These are phyloP conservation scores for Eptatretus atami DNA, from an alignment of 2,797 vertebrate species.

Conservation along the genomic window DNA sequence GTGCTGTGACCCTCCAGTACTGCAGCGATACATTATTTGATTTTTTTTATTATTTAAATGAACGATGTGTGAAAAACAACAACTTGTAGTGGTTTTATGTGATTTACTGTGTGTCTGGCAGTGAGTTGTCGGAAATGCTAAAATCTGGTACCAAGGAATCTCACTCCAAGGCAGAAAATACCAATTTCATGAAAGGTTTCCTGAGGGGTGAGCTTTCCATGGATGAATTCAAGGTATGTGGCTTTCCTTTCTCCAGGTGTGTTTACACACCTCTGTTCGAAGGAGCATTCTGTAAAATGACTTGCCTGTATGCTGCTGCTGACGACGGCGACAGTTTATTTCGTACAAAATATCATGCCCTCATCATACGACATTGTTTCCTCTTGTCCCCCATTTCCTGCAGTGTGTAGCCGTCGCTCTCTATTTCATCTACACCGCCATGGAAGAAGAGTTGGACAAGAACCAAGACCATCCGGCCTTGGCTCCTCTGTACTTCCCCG, in stretches of 20 bases:
- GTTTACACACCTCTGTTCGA: neutral
- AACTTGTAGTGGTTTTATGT: too few relatives aligned
- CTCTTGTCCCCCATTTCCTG: neutral
- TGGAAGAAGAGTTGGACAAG: conserved; percentile 69
- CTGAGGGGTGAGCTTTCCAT: conserved; percentile 47
- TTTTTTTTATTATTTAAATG: too few relatives aligned
- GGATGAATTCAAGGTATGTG: conserved; percentile 61
- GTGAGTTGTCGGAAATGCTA: conserved; percentile 64
- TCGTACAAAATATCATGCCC: too few relatives aligned
- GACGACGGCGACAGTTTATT: too few relatives aligned
- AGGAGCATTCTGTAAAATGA: too few relatives aligned
- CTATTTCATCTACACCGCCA: conserved; percentile 56
- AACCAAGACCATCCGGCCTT: conserved; percentile 49
- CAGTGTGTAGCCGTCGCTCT: conserved; percentile 55
- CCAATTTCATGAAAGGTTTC: conserved; percentile 78
- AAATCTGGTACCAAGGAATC: conserved; percentile 68
- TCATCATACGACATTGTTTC: too few relatives aligned
- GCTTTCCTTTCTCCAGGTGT: neutral
- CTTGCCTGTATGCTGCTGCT: too few relatives aligned
- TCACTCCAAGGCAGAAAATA: conserved; percentile 61
- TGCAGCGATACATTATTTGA: too few relatives aligned
- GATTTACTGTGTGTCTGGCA: conserved; percentile 11
- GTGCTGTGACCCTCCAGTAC: too few relatives aligned
- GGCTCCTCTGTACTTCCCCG: conserved; percentile 57
- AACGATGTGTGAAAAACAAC: too few relatives aligned